These are phyloP conservation scores for Palythoa heliodiscus DNA, from an alignment of 92 coral and sea anemone species.

Conservation along the genomic window DNA sequence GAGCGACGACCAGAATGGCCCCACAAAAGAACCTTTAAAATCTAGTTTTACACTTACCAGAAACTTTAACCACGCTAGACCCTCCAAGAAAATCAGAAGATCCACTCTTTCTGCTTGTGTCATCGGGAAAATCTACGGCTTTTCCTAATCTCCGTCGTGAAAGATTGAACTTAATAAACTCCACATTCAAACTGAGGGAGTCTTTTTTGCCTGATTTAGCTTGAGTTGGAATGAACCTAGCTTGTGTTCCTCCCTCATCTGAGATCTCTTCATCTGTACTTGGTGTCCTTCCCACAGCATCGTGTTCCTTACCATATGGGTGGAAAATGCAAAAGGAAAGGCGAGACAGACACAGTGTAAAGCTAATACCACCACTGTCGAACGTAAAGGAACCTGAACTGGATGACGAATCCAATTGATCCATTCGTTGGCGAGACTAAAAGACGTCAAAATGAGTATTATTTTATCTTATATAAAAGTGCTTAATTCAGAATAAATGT, in stretches of 20 bases:
- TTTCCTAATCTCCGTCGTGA: slow-evolving; percentile 90
- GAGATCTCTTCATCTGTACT: slow-evolving; percentile 67
- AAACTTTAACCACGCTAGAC: slow-evolving; percentile 94
- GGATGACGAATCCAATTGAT: slow-evolving; percentile 56
- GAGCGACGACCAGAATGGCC: neutral
- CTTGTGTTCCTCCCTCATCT: slow-evolving; percentile 67
- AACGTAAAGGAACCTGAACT: slow-evolving; percentile 58
- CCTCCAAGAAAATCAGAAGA: slow-evolving; percentile 80
- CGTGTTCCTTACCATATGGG: slow-evolving; percentile 96
- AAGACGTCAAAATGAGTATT: neutral
- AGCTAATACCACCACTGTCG: slow-evolving; percentile 97
- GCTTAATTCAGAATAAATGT: neutral
- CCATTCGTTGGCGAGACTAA: slow-evolving; percentile 29
- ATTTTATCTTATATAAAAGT: neutral
- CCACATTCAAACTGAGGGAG: slow-evolving; percentile 93
- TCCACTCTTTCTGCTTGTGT: slow-evolving; percentile 52
- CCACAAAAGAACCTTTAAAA: neutral
- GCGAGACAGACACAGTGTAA: slow-evolving; percentile 92
- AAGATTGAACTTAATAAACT: slow-evolving; percentile 91
- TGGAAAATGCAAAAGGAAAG: slow-evolving; percentile 96
- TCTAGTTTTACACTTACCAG: slow-evolving; percentile 59
- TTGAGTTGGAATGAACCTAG: slow-evolving; percentile 77
- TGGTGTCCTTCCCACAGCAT: slow-evolving; percentile 67
- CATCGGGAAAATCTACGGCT: slow-evolving; percentile 62
- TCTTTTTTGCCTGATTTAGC: slow-evolving; percentile 97